phyloP scores from a whole-genome alignment of 2,888 invertebrate genomes.

The Drosophila quinaria region DNA sequence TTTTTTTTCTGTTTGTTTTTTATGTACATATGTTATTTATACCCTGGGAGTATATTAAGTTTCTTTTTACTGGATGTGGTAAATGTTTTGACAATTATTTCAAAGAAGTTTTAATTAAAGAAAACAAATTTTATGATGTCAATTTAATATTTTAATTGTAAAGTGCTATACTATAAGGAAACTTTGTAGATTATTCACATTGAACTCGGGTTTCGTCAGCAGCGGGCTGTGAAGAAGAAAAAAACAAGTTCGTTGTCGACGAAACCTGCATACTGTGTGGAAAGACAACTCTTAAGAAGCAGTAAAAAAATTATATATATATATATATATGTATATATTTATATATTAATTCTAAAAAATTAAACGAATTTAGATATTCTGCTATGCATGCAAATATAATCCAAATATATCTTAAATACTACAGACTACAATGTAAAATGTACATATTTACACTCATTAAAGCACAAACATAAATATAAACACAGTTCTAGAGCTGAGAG shows the following conservation, averaged over 20 bases:
- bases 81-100: too few relatives aligned
- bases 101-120: too few relatives aligned
- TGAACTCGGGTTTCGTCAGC: constrained; percentile 95
- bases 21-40: too few relatives aligned
- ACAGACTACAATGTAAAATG: background rate
- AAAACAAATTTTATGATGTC: background rate
- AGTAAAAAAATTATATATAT: background rate
- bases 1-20: background rate
- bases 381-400: background rate
- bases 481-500: too few relatives aligned
- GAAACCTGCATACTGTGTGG: constrained; percentile 96
- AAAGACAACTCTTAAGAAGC: constrained; percentile 49
- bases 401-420: background rate
- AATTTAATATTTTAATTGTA: background rate
- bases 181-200: constrained; percentile 86
- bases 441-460: background rate
- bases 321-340: background rate
- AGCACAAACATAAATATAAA: too few relatives aligned
- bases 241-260: constrained; percentile 96
- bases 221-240: constrained; percentile 89
- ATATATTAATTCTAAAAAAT: background rate
- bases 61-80: too few relatives aligned
- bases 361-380: background rate
- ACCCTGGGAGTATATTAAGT: too few relatives aligned
- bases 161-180: background rate